These are phyloP conservation scores for Zosterops pallidus DNA, from an alignment of 2,113 vertebrate genomes.

Conservation along the genomic window DNA sequence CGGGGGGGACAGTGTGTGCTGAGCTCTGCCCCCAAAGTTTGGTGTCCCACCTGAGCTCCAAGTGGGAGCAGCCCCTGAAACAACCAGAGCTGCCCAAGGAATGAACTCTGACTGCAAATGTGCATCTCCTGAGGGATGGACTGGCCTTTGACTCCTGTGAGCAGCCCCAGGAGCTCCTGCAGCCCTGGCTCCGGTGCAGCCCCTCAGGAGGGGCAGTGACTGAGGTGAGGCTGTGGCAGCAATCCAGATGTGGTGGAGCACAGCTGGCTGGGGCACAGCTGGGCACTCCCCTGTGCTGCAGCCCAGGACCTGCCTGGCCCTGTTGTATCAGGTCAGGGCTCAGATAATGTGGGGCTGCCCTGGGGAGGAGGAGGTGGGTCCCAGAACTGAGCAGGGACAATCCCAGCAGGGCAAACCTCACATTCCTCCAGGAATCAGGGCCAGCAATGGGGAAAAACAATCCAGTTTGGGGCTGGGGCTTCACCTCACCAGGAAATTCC, in stretches of 20 bases:
- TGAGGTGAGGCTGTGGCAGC: neutral
- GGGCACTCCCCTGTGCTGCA: accelerated
- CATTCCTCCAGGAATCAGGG: neutral
- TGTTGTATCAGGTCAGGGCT: neutral
- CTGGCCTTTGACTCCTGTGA: neutral
- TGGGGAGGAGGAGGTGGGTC: accelerated
- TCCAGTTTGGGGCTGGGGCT: neutral
- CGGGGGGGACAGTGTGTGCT: accelerated
- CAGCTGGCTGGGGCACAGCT: neutral
- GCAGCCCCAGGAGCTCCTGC: neutral
- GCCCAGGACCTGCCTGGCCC: neutral
- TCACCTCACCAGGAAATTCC: neutral
- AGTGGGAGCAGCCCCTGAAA: neutral
- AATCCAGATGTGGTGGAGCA: neutral
- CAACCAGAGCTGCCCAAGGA: neutral
- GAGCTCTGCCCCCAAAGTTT: neutral
- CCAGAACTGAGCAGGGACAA: neutral
- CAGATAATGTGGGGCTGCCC: accelerated
- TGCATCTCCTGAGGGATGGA: too few relatives aligned
- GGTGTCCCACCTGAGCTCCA: neutral
- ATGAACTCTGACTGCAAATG: accelerated
- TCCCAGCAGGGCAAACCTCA: neutral
- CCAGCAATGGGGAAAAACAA: neutral
- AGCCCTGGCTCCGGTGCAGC: neutral
- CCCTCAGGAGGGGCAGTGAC: neutral